A percentile compares a stretch with the other conserved stretches of the same genome.
phyloP scores from a whole-genome alignment of 2,113 vertebrate genomes.

The Ptychochromis oligacanthus region DNA sequence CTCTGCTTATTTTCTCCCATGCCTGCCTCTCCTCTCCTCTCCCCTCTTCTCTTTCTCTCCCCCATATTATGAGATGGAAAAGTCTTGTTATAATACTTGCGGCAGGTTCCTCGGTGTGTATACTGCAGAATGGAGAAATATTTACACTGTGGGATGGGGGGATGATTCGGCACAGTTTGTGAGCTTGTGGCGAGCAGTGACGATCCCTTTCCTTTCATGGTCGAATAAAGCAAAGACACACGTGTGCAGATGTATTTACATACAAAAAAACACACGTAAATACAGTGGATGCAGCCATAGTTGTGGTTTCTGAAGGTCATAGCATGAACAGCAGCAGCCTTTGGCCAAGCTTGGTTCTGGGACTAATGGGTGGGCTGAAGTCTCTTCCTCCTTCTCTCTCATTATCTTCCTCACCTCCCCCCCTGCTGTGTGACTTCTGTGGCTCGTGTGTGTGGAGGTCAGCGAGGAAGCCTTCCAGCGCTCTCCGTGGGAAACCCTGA shows the following conservation, averaged over 20 bases:
- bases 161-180: constrained; percentile 37
- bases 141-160: constrained; percentile 51
- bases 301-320: constrained; percentile 58
- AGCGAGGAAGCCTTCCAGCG: constrained; percentile 45
- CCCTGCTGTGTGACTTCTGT: constrained; percentile 12
- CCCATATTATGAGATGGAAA: constrained; percentile 58
- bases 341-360: constrained; percentile 30
- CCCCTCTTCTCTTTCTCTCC: neutral
- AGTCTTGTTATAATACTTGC: constrained; percentile 63
- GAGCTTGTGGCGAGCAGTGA: constrained; percentile 56
- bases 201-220: constrained; percentile 36
- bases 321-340: constrained; percentile 22
- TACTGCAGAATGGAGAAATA: constrained; percentile 59
- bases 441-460: constrained; percentile 34
- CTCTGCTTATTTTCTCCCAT: constrained; percentile 52
- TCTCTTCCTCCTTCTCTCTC: constrained; percentile 42
- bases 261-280: constrained; percentile 6
- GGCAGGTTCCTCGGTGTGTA: constrained; percentile 55
- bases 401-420: constrained; percentile 41
- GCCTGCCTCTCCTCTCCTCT: neutral
- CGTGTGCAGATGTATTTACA: neutral
- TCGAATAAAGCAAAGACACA: neutral
- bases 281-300: constrained; percentile 14
- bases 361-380: constrained; percentile 53
- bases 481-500: constrained; percentile 56